These are phyloP conservation scores for Euura saliciscinereae DNA, from an alignment of 1,140 invertebrate species.

Conservation along the genomic window DNA sequence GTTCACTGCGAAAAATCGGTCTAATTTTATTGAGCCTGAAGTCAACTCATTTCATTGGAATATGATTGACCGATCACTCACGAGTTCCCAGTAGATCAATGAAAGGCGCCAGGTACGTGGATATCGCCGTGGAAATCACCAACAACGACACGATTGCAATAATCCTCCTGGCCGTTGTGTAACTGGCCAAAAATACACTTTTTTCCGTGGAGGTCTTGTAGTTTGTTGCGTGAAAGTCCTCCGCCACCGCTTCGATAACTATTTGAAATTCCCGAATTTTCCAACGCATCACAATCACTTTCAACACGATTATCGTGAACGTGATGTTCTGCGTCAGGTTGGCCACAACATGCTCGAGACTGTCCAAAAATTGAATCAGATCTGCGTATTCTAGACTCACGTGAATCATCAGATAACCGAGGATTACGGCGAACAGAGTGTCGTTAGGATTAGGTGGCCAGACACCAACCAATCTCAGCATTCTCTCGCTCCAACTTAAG, in stretches of 20 bases:
- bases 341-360: conserved; percentile 18
- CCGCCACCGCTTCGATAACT: conserved; percentile 1
- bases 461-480: conserved; percentile 17
- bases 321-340: conserved; percentile 20
- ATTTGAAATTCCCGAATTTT: not conserved
- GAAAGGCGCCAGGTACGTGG: conserved; percentile 16
- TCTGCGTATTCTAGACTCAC: conserved; percentile 14
- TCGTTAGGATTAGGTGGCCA: conserved; percentile 18
- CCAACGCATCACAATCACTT: conserved; percentile 21
- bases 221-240: conserved; percentile 5
- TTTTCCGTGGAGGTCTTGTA: conserved; percentile 14
- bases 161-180: conserved; percentile 9
- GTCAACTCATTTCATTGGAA: not conserved
- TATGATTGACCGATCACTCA: not conserved
- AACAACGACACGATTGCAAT: conserved; percentile 8
- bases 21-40: too few species aligned
- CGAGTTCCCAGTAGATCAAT: conserved; percentile 14
- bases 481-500: conserved; percentile 16
- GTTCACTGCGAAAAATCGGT: not conserved
- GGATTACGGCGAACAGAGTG: conserved; percentile 13
- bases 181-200: conserved; percentile 25
- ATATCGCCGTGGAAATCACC: conserved; percentile 8
- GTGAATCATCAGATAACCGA: conserved; percentile 16
- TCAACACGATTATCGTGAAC: conserved; percentile 17
- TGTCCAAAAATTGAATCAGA: conserved; percentile 18